Evolutionary conservation across 2,888 invertebrate species (phyloP).

Genomic region (Kryphioiulus occultus): DNA sequence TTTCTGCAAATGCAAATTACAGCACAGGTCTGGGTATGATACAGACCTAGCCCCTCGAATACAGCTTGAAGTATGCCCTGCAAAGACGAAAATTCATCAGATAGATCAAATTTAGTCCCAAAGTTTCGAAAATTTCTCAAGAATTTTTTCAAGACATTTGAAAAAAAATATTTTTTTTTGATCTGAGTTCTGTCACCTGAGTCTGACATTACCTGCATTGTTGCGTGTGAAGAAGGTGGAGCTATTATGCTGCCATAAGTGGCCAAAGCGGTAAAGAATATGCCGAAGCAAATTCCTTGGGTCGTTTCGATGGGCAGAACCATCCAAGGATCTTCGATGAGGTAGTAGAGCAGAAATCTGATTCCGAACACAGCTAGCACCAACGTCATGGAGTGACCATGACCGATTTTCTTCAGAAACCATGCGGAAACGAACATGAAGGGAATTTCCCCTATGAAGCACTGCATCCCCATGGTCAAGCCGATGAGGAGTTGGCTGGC

Average conservation of each 20-base stretch:
- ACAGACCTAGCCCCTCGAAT: conserved; percentile 41
- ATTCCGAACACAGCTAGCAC: conserved; percentile 83
- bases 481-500: conserved; percentile 71
- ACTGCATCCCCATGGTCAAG: conserved; percentile 70
- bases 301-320: conserved; percentile 51
- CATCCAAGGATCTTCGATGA: conserved; percentile 50
- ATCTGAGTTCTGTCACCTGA: too few relatives aligned
- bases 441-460: conserved; percentile 74
- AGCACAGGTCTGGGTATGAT: background rate
- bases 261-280: conserved; percentile 51
- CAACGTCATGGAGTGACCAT: too few relatives aligned
- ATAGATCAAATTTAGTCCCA: too few relatives aligned
- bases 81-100: background rate
- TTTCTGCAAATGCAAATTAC: background rate
- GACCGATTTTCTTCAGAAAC: conserved; percentile 83
- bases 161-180: too few relatives aligned
- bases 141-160: too few relatives aligned
- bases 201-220: conserved; percentile 47
- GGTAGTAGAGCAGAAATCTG: conserved; percentile 66
- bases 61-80: conserved; percentile 48
- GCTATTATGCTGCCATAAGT: conserved; percentile 48
- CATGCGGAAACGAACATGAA: conserved; percentile 80
- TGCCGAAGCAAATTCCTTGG: conserved; percentile 47
- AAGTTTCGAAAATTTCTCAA: too few relatives aligned
- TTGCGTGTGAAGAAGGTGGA: conserved; percentile 37